These are phyloP conservation scores for Drosophila neoperkinsi DNA, from an alignment of 2,888 invertebrate genomes.

Conservation along the genomic window DNA sequence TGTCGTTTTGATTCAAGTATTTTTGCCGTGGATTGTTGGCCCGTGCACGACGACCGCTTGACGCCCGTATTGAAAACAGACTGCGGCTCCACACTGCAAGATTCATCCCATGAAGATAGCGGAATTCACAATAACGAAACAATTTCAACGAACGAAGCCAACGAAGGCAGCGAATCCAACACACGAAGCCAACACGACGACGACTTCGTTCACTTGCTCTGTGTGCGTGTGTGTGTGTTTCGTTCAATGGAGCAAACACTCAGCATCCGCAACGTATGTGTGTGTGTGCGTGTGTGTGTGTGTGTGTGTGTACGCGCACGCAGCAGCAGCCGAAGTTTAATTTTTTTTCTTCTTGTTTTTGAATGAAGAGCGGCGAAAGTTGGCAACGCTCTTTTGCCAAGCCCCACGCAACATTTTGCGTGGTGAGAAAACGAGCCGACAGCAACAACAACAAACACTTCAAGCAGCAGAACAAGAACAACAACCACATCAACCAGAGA, in stretches of 20 bases:
- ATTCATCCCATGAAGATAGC: slow-evolving; percentile 82
- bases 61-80: slow-evolving; percentile 85
- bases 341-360: neutral
- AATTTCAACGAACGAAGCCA: slow-evolving; percentile 26
- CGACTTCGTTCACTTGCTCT: slow-evolving; percentile 46
- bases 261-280: slow-evolving; percentile 61
- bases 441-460: slow-evolving; percentile 6
- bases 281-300: slow-evolving; percentile 22
- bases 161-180: neutral
- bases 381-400: slow-evolving; percentile 36
- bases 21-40: slow-evolving; percentile 27
- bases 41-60: slow-evolving; percentile 83
- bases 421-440: slow-evolving; percentile 43
- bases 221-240: slow-evolving; percentile 27
- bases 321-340: slow-evolving; percentile 34
- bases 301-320: slow-evolving; percentile 50
- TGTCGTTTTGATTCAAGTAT: slow-evolving; percentile 17
- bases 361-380: slow-evolving; percentile 39
- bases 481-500: neutral
- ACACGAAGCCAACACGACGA: slow-evolving; percentile 13
- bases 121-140: slow-evolving; percentile 40
- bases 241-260: slow-evolving; percentile 64
- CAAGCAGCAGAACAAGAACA: slow-evolving; percentile 9
- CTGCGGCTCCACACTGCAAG: slow-evolving; percentile 81
- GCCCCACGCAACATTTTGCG: slow-evolving; percentile 44